phyloP scores from a whole-genome alignment of 2,888 invertebrate species.

The Drosophila quinaria region DNA sequence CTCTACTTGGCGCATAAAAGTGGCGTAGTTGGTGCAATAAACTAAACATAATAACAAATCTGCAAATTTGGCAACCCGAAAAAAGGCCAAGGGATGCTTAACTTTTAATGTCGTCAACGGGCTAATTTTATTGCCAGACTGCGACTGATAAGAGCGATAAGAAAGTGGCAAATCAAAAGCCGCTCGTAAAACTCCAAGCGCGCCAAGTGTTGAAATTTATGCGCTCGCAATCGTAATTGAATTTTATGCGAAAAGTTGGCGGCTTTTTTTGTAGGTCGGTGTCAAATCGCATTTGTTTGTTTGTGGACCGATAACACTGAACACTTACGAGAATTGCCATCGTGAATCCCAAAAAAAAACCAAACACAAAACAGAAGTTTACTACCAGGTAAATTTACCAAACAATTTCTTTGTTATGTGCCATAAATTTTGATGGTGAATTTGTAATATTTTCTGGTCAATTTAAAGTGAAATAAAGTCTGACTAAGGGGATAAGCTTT shows the following conservation, averaged over 20 bases:
- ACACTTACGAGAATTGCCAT: constrained; percentile 47
- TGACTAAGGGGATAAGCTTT: background rate
- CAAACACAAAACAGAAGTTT: constrained; percentile 12
- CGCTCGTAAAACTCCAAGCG: constrained; percentile 46
- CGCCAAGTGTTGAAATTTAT: constrained; percentile 70
- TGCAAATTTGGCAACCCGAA: constrained; percentile 38
- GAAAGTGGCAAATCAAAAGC: constrained; percentile 53
- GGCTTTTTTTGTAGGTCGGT: constrained; percentile 29
- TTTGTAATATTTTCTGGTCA: constrained; percentile 30
- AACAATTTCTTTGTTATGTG: constrained; percentile 22
- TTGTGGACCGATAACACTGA: constrained; percentile 42
- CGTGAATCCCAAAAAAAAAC: constrained; percentile 1
- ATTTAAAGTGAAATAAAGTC: constrained; percentile 10
- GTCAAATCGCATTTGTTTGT: constrained; percentile 30
- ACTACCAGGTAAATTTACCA: constrained; percentile 48
- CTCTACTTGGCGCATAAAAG: constrained; percentile 25
- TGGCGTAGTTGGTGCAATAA: constrained; percentile 21
- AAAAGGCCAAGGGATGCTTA: constrained; percentile 31
- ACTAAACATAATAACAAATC: constrained; percentile 21
- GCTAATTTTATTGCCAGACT: constrained; percentile 63
- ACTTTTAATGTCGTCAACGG: constrained; percentile 61
- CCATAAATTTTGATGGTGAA: constrained; percentile 2
- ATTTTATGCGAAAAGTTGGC: constrained; percentile 74
- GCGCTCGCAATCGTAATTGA: constrained; percentile 70
- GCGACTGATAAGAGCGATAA: constrained; percentile 69